Conservation (phyloP, 2,113 vertebrate species). For the Cyanistes caeruleus region DNA sequence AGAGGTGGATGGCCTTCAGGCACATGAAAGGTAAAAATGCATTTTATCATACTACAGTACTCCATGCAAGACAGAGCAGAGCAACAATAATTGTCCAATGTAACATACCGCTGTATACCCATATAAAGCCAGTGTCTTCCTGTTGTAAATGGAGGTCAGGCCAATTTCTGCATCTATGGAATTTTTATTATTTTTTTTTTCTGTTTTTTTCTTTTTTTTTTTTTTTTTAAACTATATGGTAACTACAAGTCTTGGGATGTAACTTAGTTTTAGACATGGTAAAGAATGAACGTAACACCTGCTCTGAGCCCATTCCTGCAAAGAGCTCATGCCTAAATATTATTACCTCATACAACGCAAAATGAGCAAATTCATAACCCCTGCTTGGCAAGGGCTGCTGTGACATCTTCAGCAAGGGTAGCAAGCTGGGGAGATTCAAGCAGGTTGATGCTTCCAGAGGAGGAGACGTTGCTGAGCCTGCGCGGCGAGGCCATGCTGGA, state of each 20-base stretch:
- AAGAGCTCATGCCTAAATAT: slow-evolving; percentile 83
- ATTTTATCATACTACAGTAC: slow-evolving; percentile 77
- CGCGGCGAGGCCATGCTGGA: slow-evolving; percentile 89
- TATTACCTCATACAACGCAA: slow-evolving; percentile 69
- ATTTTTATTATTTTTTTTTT: background rate
- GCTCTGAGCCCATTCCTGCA: slow-evolving; percentile 82
- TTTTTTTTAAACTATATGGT: slow-evolving; percentile 64
- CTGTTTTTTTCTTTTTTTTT: background rate
- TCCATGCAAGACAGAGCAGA: slow-evolving; percentile 88
- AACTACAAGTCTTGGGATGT: slow-evolving; percentile 77
- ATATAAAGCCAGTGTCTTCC: slow-evolving; percentile 81
- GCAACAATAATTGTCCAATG: slow-evolving; percentile 79
- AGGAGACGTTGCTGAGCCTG: slow-evolving; percentile 92
- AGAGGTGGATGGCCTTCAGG: slow-evolving; percentile 81
- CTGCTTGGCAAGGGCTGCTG: slow-evolving; percentile 96
- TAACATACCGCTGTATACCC: slow-evolving; percentile 73
- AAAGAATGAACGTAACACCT: slow-evolving; percentile 78
- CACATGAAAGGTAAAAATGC: slow-evolving; percentile 85
- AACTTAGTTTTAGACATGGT: slow-evolving; percentile 76
- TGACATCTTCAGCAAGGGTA: slow-evolving; percentile 96
- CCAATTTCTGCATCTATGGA: slow-evolving; percentile 77
- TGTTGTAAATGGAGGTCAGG: slow-evolving; percentile 78
- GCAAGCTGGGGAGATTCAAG: slow-evolving; percentile 93
- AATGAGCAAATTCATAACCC: slow-evolving; percentile 90
- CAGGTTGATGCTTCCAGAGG: slow-evolving; percentile 96